These are phyloP conservation scores for Oreochromis mossambicus DNA, from an alignment of 2,797 vertebrate species.

Conservation along the genomic window DNA sequence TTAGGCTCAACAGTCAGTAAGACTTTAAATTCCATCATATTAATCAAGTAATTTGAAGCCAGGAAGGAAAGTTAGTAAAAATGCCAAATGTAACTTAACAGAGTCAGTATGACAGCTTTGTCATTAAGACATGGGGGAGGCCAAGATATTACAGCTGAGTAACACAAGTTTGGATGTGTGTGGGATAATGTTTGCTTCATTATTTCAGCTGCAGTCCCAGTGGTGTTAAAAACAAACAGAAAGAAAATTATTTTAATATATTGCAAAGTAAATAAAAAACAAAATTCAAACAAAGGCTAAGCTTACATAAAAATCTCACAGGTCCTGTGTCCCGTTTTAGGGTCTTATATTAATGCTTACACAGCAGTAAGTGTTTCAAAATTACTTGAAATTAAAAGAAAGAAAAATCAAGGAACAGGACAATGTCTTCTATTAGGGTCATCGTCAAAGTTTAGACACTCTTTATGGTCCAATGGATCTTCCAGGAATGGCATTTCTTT, in stretches of 20 bases:
- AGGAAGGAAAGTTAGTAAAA: background rate
- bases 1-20: background rate
- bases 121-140: background rate
- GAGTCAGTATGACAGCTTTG: background rate
- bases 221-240: background rate
- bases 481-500: background rate
- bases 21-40: background rate
- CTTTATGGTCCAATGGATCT: background rate
- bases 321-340: background rate
- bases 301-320: background rate
- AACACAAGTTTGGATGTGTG: background rate
- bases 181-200: background rate
- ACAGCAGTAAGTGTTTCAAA: background rate
- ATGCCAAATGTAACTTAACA: background rate
- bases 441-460: background rate
- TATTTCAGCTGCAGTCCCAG: background rate
- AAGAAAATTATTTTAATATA: background rate
- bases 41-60: background rate
- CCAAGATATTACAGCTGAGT: background rate
- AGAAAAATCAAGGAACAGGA: background rate
- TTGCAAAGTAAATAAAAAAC: background rate
- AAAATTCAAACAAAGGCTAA: background rate
- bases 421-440: background rate
- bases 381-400: background rate
- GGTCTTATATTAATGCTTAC: background rate